phyloP scores from a whole-genome alignment of 1,140 invertebrate species.

The Euglossa dilemma region DNA sequence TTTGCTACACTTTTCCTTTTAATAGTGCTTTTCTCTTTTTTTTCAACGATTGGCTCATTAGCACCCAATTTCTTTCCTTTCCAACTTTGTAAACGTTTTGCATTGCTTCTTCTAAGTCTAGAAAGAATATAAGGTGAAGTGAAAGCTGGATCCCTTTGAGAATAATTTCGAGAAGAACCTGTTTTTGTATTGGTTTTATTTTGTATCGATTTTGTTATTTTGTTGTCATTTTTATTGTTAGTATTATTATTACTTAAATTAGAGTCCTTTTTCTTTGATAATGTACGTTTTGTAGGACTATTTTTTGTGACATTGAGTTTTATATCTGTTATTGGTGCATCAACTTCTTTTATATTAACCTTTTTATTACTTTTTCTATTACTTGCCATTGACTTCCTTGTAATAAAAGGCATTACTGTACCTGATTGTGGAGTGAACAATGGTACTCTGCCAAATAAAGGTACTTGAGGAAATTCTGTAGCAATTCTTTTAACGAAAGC shows the following conservation, averaged over 20 bases:
- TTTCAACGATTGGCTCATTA: slow-evolving; percentile 58
- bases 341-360: not conserved
- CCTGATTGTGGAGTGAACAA: no score
- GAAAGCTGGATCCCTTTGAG: slow-evolving; percentile 38
- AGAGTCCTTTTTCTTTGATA: not conserved
- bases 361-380: not conserved
- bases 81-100: slow-evolving; percentile 82
- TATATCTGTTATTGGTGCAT: not conserved
- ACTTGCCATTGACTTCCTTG: not conserved
- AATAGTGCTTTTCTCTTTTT: slow-evolving; percentile 29
- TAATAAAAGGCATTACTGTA: no score
- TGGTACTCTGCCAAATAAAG: no score
- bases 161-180: not conserved
- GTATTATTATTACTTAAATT: not conserved
- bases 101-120: slow-evolving; percentile 81
- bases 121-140: slow-evolving; percentile 76
- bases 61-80: slow-evolving; percentile 75
- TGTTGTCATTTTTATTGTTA: not conserved
- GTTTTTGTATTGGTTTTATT: not conserved
- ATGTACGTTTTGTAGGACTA: not conserved
- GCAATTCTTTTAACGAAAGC: no score
- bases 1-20: slow-evolving; percentile 54
- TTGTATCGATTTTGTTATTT: no score
- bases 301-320: not conserved
- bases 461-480: no score